These are phyloP conservation scores for Halcyon badia DNA, from an alignment of 2,797 vertebrate species.

Conservation along the genomic window DNA sequence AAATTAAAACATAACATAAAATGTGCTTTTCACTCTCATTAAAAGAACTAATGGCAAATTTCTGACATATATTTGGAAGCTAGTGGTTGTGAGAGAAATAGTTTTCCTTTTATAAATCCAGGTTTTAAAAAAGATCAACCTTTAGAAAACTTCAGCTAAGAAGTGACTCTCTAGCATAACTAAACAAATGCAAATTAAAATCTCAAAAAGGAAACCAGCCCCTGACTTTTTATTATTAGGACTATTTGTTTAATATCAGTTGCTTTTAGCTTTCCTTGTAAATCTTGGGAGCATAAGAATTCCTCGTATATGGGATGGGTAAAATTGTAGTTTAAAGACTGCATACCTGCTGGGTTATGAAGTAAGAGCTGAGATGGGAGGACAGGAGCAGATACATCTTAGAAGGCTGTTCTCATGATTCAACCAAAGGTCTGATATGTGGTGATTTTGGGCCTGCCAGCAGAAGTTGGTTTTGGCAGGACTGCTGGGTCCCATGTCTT, in stretches of 20 bases:
- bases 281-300: not conserved
- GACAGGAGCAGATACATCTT: not conserved
- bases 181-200: not conserved
- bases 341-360: not conserved
- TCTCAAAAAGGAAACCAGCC: not conserved
- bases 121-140: not conserved
- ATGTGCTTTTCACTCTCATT: not conserved
- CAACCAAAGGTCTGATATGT: not conserved
- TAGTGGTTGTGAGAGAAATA: not conserved
- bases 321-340: not conserved
- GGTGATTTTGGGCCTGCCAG: not conserved
- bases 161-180: not conserved
- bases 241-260: not conserved
- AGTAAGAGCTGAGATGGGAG: not conserved
- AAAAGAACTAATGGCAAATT: not conserved
- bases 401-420: not conserved
- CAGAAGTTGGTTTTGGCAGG: not conserved
- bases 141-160: not conserved
- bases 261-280: not conserved
- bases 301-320: not conserved
- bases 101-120: not conserved
- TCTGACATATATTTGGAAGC: not conserved
- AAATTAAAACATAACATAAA: not conserved
- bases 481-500: not conserved
- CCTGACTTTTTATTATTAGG: not conserved